phyloP scores from a whole-genome alignment of 2,113 vertebrate genomes.

The Cryptoleucopteryx plumbea region DNA sequence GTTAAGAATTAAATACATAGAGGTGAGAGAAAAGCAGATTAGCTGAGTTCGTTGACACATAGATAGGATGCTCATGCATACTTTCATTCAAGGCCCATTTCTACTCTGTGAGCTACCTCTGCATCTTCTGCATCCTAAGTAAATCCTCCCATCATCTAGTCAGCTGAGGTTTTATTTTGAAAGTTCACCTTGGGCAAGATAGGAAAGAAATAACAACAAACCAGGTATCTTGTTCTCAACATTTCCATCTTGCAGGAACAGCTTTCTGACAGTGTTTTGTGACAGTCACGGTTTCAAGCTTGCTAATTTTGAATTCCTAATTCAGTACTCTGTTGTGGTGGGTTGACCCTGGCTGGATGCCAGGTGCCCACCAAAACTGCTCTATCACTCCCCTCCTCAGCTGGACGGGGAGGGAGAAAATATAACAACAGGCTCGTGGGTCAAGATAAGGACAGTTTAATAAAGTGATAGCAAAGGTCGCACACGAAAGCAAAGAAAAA shows the following conservation, averaged over 20 bases:
- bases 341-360: too few species aligned
- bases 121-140: not conserved
- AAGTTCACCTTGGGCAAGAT: not conserved
- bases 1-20: not conserved
- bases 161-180: not conserved
- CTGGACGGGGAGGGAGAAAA: too few species aligned
- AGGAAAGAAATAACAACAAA: not conserved
- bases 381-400: too few species aligned
- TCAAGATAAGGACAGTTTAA: too few species aligned
- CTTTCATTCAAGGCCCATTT: not conserved
- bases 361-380: too few species aligned
- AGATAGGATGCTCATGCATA: not conserved
- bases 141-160: not conserved
- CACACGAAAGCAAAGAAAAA: too few species aligned
- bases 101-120: not conserved
- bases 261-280: not conserved
- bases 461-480: too few species aligned
- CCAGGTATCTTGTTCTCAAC: not conserved
- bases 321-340: not conserved
- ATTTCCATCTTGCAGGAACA: not conserved
- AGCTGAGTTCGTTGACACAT: not conserved
- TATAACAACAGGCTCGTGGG: too few species aligned
- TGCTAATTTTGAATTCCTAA: not conserved
- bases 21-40: not conserved
- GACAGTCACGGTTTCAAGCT: not conserved